Base-by-base conservation (phyloP, 2,113 vertebrate species). In the Oostethus manadensis region DNA sequence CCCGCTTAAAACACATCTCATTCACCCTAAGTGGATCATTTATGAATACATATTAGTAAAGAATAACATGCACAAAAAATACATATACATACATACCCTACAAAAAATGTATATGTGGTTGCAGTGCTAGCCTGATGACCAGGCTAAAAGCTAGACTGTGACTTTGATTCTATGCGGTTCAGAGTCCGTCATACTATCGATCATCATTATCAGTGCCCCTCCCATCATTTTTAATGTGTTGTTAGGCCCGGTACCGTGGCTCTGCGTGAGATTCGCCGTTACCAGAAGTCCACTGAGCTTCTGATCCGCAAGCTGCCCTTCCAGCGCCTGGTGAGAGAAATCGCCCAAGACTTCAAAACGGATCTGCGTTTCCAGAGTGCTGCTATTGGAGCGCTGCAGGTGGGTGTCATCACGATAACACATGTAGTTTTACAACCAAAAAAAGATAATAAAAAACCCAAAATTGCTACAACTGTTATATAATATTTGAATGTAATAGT, bases 271-370 rank as follows among this genome's bases (percentile, higher is more conserved):
- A 92, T 92, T 78, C 87, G 91, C 68, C 89, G 91, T 73, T 92
- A 92, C 63, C 91, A 92, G 87, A 92, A 92, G 68, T 92, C 91
- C 62, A 92, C 91, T 3, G 91, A 92, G 84, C 80, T 92, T 76
- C 83, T 91, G 82, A 91, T 91, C 73, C 88, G 90, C 58, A 91
- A 91, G 70, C 83, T 91, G 68, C 90, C 90, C 10, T 91, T 91
- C 80, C 90, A 91, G 85, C 89, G 90, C 44, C 85, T 91, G 73
- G 90, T 91, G 66, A 84, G 90, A 64, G 90, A 91, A 66, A 91
- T 91, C 38, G 90, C 90, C 11, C 90, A 91, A 78, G 90, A 91
- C 75, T 91, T 91, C 70, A 91, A 91, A 74, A 91, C 89, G 0
- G 90, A 91, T 29, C 79, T 91, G 78, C 84, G 91, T 66, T 92